Evolutionary conservation across 1,140 invertebrate genomes (phyloP), one percentile per base, ranked within the genome.

Genomic region (Bicyclus anynana): DNA sequence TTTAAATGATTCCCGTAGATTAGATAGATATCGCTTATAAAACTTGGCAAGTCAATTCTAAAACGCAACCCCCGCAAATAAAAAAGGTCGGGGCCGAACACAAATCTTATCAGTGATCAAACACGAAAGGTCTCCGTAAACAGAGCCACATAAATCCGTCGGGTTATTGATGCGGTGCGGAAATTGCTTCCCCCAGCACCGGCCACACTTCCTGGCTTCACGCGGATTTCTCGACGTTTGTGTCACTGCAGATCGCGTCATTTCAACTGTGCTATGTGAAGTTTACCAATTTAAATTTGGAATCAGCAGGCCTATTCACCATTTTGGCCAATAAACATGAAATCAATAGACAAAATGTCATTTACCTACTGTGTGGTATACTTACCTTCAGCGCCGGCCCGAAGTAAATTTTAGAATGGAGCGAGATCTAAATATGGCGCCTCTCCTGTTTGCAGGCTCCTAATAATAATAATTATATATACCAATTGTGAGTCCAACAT

Each of bases 131-230:
- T 38, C 51, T 38, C 18, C 27, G 40, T 53, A 65, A 38, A 60
- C 54, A 58, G 50, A 53, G 59, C 51, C 47, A 38, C 27, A 61
- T 65, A 65, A 66, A 62, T 65, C 59, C 40, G 55, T 47, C 29
- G 33, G 48, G 64, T 55, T 62, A 66, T 66, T 62, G 63, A 66
- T 57, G 54, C 49, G 54, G 44, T 49, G 50, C 59, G 63, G 63
- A 65, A 62, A 65, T 65, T 61, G 59, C 63, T 53, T 53, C 47
- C 62, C 63, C 51, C 56, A 37, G 52, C 46, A 37, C 56, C 53
- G 42, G 54, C 54, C 54, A 38, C 23, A 51, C 52, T 65, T 65
- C 63, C 63, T 62, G 59, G 27, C 57, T 20, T 59, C 44, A 55
- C 54, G 49, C 37, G 33, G 26, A 33, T 59, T 52, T 52, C 56